These are phyloP conservation scores for Hippolais icterina DNA, from an alignment of 2,113 vertebrate genomes.

Conservation along the genomic window DNA sequence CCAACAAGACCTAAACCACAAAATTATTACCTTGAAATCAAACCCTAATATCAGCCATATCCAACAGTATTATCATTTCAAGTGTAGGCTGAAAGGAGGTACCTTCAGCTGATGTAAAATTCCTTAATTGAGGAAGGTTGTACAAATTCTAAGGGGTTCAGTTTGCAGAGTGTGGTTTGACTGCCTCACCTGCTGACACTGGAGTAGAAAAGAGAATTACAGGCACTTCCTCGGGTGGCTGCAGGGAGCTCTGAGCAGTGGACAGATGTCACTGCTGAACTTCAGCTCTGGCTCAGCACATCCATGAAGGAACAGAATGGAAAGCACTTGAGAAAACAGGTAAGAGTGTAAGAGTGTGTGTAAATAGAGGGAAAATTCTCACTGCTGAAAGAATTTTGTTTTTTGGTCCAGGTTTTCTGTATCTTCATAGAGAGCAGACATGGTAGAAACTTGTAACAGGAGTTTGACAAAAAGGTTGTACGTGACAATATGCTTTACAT, in stretches of 20 bases:
- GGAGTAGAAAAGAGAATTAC: background rate
- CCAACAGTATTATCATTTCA: background rate
- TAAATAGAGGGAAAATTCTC: background rate
- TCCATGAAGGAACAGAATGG: background rate
- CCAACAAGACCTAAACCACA: accelerated
- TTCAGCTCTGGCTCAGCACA: background rate
- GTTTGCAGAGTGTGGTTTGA: background rate
- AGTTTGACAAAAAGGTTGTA: background rate
- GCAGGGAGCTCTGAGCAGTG: background rate
- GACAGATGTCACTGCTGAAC: background rate
- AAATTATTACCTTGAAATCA: background rate
- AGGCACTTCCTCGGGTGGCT: background rate
- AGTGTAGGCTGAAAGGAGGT: background rate
- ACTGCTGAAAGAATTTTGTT: background rate
- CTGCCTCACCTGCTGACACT: background rate
- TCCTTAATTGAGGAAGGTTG: background rate
- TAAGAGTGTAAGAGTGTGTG: background rate
- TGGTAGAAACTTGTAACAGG: background rate
- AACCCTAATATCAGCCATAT: background rate
- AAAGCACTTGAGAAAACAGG: background rate
- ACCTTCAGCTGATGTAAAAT: background rate
- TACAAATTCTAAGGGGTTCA: background rate
- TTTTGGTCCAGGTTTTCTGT: background rate
- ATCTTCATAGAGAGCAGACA: background rate
- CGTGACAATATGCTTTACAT: background rate